These are phyloP conservation scores for Sinonovacula constricta DNA, from an alignment of 1,140 invertebrate species.

Conservation along the genomic window DNA sequence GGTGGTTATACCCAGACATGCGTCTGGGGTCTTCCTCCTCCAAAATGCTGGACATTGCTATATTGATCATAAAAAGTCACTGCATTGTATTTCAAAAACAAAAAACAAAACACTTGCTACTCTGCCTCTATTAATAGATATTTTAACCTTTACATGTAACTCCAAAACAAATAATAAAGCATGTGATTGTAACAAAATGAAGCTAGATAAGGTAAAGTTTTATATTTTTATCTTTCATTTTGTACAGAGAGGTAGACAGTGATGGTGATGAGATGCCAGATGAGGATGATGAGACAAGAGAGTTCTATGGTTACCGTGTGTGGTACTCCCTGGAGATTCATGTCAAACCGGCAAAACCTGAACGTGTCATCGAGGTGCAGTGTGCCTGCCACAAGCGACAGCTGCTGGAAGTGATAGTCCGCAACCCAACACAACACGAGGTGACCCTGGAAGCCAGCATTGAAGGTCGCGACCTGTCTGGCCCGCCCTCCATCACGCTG, in stretches of 20 bases:
- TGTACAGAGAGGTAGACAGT: constrained; percentile 76
- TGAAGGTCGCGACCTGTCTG: constrained; percentile 68
- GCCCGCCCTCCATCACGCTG: constrained; percentile 66
- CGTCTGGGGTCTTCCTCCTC: no score
- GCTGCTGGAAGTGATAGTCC: constrained; percentile 72
- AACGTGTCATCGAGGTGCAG: constrained; percentile 68
- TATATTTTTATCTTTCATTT: neutral
- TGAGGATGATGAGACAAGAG: constrained; percentile 62
- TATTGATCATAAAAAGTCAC: no score
- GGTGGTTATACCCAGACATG: no score
- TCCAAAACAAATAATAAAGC: neutral
- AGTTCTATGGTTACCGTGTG: constrained; percentile 74
- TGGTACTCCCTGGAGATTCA: constrained; percentile 77
- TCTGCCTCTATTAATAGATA: neutral
- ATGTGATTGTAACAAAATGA: constrained; percentile 1
- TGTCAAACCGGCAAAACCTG: constrained; percentile 73
- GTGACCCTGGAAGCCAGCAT: constrained; percentile 70
- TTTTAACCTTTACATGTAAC: no score
- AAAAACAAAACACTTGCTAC: neutral
- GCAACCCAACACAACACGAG: constrained; percentile 73
- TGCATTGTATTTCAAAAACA: no score
- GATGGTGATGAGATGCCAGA: constrained; percentile 77
- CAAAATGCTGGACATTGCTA: no score
- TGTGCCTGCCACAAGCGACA: constrained; percentile 76
- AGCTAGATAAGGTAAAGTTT: neutral